phyloP scores from a whole-genome alignment of 2,888 invertebrate species.

The Andrena dorsata region DNA sequence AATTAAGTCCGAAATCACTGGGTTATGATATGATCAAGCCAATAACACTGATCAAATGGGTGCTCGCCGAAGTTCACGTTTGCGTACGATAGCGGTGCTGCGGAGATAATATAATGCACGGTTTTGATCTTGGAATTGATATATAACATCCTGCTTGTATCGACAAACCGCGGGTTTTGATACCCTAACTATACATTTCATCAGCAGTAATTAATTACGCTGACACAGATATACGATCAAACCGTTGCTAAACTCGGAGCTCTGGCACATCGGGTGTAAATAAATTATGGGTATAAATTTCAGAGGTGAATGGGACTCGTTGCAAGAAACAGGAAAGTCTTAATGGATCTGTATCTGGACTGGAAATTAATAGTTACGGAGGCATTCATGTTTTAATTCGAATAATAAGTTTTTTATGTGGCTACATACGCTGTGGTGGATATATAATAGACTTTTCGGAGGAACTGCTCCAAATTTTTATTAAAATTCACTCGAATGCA shows the following conservation, averaged over 20 bases:
- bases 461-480: too few species aligned
- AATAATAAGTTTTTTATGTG: too few species aligned
- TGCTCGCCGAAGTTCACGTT: conserved; percentile 12
- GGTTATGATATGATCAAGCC: conserved; percentile 27
- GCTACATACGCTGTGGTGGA: too few species aligned
- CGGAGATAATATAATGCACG: conserved; percentile 12
- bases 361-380: too few species aligned
- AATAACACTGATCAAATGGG: conserved; percentile 25
- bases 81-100: conserved; percentile 1
- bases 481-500: too few species aligned
- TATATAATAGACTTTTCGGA: too few species aligned
- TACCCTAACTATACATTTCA: conserved; percentile 14
- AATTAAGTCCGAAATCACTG: conserved; percentile 33
- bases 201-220: conserved; percentile 13
- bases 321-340: too few species aligned
- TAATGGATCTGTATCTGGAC: too few species aligned
- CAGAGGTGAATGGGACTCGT: too few species aligned
- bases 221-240: background rate
- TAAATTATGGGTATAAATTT: background rate
- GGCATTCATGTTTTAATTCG: too few species aligned
- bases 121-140: conserved; percentile 34
- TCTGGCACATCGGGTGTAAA: background rate
- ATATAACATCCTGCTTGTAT: conserved; percentile 3
- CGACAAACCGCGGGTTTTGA: background rate
- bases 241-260: background rate